Evolutionary conservation across 2,888 invertebrate genomes (phyloP), one percentile per base, ranked within the genome.

Genomic region (Nowickia ferox): DNA sequence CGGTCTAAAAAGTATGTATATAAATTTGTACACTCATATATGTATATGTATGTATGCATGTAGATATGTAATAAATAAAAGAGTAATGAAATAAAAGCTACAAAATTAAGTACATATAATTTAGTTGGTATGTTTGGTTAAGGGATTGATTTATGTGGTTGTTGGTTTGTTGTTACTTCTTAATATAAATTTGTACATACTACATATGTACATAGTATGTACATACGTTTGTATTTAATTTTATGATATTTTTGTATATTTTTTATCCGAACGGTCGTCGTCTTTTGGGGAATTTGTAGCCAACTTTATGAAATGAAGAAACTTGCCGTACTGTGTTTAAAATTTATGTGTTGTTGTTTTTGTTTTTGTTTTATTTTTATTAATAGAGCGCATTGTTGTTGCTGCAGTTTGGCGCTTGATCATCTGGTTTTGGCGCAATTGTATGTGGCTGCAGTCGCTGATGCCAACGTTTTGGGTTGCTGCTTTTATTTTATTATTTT

Each of bases 381-480:
- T 51, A 59, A 65, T 48, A 53, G 66, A 75, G 63, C 66, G 80
- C 71, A 55, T 76, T 71, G 63, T 68, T 84, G 79, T 84, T 87
- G 75, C 78, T 83, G 79, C 86, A 81, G 76, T 87, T 88, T 88
- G 88, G 87, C 88, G 88, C 88, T 87, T 83, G 86, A 88, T 88
- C 88, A 88, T 88, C 87, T 88, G 88, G 77, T 88, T 88, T 88
- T 88, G 88, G 88, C 88, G 88, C 88, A 87, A 87, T 88, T 84
- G 80, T 84, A 30, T 82, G 38, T 65, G 13, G 44, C 15, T 66
- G 55, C 72, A 72, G 19, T 69, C 75, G 82, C 51, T n/a, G 68
- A 75, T 76, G 75, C 40, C 63, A 65, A 65, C 69, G 83, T 44
- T 59, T 77, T 51, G 42, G 38, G 22, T 72, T 72, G 65, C 83